Evolutionary conservation across 2,888 invertebrate species (phyloP), one percentile per base, ranked within the genome.

Genomic region (Caenorhabditis sulstoni): DNA sequence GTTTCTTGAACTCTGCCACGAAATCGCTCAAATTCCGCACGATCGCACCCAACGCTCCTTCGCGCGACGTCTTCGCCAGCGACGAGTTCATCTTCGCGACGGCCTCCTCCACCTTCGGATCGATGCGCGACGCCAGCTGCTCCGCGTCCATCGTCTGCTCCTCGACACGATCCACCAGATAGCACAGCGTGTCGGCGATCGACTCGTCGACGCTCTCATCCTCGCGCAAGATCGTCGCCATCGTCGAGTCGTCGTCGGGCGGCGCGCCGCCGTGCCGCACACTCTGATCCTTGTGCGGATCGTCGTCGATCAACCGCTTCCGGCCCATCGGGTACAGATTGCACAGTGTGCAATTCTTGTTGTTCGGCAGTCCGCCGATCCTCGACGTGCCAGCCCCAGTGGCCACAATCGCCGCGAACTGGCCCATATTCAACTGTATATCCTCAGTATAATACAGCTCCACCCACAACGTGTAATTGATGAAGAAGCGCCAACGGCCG

Each of bases 361-460:
- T 90, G 68, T 90, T 88, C 0, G 88, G 88, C 22, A 88, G 68
- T 11, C 88, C 88, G 16, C 87, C 87, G 9, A 86, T 85, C 62
- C 73, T 81, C 4, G 85, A 84, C 0, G 86, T 85, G n/a, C 88
- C 88, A 1, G 79, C 77, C 22, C 86, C 87, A 18, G 79, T 81
- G 5, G 85, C 83, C 9, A 71, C 23, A 47, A 87, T 84, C 5
- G 70, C 58, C 7, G 82, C 73, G 71, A 87, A 86, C 22, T 75
- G 65, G 8, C 86, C 86, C 80, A 79, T 75, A 39, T 77, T 52
- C 23, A 88, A 57, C 29, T 83, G 85, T 23, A 90, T 77, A 71
- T 87, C 76, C 58, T 88, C 89, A 5, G 90, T 89, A 67, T 85
- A 90, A 61, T 85, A 88, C 35, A 88, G 53, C 66, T 90, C 90